These are phyloP conservation scores for Morpho achilles DNA, from an alignment of 2,888 invertebrate species.

Conservation along the genomic window DNA sequence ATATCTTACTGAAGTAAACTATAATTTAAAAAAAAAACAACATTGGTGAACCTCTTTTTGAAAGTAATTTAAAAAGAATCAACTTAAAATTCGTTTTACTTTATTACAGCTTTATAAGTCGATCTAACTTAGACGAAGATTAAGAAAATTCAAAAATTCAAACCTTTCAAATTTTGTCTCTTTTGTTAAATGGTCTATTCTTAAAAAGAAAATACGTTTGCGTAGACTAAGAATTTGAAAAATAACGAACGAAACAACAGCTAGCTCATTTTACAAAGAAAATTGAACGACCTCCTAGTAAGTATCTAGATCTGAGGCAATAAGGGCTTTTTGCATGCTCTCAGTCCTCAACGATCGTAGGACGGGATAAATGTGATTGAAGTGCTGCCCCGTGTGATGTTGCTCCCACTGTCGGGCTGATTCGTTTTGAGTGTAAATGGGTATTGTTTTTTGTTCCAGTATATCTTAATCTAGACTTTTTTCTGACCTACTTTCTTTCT, in stretches of 20 bases:
- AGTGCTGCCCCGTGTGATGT: constrained; percentile 24
- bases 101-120: too few relatives aligned
- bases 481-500: too few relatives aligned
- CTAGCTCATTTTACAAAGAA: constrained; percentile 23
- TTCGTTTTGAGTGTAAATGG: constrained; percentile 22
- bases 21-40: too few relatives aligned
- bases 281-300: constrained; percentile 23
- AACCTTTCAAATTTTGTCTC: constrained; percentile 1
- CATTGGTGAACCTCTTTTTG: too few relatives aligned
- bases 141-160: neutral
- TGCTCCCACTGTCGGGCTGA: constrained; percentile 16
- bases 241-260: constrained; percentile 15
- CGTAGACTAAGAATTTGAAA: constrained; percentile 8
- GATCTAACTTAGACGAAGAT: too few relatives aligned
- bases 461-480: neutral
- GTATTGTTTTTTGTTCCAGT: constrained; percentile 9
- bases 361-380: constrained; percentile 32
- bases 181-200: neutral
- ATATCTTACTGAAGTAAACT: too few relatives aligned
- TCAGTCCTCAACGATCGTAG: constrained; percentile 16
- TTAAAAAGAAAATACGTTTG: constrained; percentile 1
- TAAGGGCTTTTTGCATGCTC: constrained; percentile 18
- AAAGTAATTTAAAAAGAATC: too few relatives aligned
- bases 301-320: constrained; percentile 21
- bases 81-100: too few relatives aligned